These are phyloP conservation scores for Drosophila tropicalis DNA, from an alignment of 1,140 invertebrate species.

Conservation along the genomic window DNA sequence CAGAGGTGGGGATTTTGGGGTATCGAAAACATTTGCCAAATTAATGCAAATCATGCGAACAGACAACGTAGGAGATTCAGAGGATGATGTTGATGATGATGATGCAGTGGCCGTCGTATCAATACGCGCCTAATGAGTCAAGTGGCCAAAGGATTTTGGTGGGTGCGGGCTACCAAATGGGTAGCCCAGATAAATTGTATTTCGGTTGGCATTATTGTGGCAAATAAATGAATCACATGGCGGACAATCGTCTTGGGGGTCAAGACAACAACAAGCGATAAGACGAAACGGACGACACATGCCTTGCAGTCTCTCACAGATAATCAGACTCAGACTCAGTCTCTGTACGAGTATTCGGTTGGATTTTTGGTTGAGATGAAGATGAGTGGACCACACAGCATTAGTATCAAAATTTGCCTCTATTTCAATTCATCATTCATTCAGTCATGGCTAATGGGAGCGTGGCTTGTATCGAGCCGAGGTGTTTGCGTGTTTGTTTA, in stretches of 20 bases:
- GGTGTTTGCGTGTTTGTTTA: constrained; percentile 33
- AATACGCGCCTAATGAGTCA: constrained; percentile 77
- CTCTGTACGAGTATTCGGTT: background rate
- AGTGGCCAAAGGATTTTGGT: constrained; percentile 76
- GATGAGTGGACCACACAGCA: constrained; percentile 63
- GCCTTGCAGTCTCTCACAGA: constrained; percentile 18
- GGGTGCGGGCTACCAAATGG: constrained; percentile 62
- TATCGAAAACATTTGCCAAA: constrained; percentile 79
- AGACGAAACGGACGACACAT: constrained; percentile 25
- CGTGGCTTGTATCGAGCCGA: constrained; percentile 39
- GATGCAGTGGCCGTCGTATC: constrained; percentile 54
- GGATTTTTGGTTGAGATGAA: constrained; percentile 21
- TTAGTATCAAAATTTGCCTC: constrained; percentile 46
- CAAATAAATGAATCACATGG: constrained; percentile 74
- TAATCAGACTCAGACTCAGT: background rate
- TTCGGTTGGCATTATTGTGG: constrained; percentile 57
- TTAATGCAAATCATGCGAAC: constrained; percentile 79
- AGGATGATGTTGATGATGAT: constrained; percentile 19
- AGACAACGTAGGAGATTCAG: constrained; percentile 57
- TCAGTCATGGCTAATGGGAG: constrained; percentile 55
- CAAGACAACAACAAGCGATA: constrained; percentile 59
- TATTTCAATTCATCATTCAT: constrained; percentile 47
- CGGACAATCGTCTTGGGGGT: constrained; percentile 58
- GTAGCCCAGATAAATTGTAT: constrained; percentile 74
- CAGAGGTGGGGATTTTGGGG: background rate